phyloP scores from a whole-genome alignment of 2,888 invertebrate genomes.

The Mythimna loreyi region DNA sequence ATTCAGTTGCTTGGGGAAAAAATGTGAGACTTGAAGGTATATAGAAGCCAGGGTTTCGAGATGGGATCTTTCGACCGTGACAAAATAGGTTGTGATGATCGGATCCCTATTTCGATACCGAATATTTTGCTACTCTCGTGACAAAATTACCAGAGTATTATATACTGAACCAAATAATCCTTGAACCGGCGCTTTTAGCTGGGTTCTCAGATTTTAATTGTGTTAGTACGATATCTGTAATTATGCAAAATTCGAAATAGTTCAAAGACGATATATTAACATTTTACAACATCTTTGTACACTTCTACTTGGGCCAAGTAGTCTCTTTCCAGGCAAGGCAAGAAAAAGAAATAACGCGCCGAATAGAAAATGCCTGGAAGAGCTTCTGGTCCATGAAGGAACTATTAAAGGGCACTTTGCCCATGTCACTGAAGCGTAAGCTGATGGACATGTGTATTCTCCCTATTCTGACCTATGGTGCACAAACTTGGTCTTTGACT shows the following conservation, averaged over 20 bases:
- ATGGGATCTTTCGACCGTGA: constrained; percentile 58
- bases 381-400: too few species aligned
- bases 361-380: too few species aligned
- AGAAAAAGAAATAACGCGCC: too few species aligned
- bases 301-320: too few species aligned
- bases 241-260: not conserved
- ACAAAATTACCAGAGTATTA: constrained; percentile 42
- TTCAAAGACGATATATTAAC: not conserved
- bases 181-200: constrained; percentile 13
- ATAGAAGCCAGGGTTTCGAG: constrained; percentile 29
- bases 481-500: too few species aligned
- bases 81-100: constrained; percentile 61
- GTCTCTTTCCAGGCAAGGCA: too few species aligned
- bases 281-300: not conserved
- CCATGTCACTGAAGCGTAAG: too few species aligned
- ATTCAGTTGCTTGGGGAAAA: constrained; percentile 10
- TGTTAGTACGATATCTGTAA: not conserved
- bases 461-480: too few species aligned
- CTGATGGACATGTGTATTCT: too few species aligned
- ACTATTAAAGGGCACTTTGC: too few species aligned
- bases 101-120: constrained; percentile 43
- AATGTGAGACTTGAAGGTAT: constrained; percentile 24
- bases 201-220: constrained; percentile 4
- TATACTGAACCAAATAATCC: constrained; percentile 18
- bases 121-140: constrained; percentile 49